These are phyloP conservation scores for Agrotis clavis DNA, from an alignment of 2,888 invertebrate species.

Conservation along the genomic window DNA sequence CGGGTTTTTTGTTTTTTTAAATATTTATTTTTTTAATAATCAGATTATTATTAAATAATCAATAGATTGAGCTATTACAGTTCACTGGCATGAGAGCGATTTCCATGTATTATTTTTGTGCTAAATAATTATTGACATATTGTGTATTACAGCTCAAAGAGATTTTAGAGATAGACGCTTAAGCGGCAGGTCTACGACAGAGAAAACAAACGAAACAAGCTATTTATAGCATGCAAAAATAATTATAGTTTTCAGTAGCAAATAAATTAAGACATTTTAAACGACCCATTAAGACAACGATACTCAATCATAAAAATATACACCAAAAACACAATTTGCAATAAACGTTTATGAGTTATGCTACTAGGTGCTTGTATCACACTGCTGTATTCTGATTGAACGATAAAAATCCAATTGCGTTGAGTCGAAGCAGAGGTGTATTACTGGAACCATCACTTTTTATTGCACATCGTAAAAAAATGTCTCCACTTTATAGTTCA, in stretches of 20 bases:
- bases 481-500: constrained; percentile 38
- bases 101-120: too few relatives aligned
- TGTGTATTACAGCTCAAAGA: too few relatives aligned
- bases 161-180: too few relatives aligned
- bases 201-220: too few relatives aligned
- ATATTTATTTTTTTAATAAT: too few relatives aligned
- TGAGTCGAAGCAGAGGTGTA: constrained; percentile 59
- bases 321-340: constrained; percentile 50
- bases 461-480: constrained; percentile 64
- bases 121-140: too few relatives aligned
- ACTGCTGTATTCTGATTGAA: constrained; percentile 61
- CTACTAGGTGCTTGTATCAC: constrained; percentile 39
- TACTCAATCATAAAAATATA: constrained; percentile 31
- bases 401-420: constrained; percentile 63
- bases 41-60: too few relatives aligned
- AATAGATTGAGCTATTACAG: too few relatives aligned
- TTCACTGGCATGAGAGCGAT: too few relatives aligned
- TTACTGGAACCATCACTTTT: constrained; percentile 62
- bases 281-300: constrained; percentile 3
- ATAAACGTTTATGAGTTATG: constrained; percentile 63
- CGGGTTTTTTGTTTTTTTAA: too few relatives aligned
- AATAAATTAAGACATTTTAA: constrained; percentile 5
- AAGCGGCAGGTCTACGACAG: not conserved
- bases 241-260: not conserved
- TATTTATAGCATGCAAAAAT: too few relatives aligned